A percentile compares a stretch with the other conserved stretches of the same genome.
Evolutionary conservation across 2,888 invertebrate species (phyloP).

Genomic region (Aethes cnicana): DNA sequence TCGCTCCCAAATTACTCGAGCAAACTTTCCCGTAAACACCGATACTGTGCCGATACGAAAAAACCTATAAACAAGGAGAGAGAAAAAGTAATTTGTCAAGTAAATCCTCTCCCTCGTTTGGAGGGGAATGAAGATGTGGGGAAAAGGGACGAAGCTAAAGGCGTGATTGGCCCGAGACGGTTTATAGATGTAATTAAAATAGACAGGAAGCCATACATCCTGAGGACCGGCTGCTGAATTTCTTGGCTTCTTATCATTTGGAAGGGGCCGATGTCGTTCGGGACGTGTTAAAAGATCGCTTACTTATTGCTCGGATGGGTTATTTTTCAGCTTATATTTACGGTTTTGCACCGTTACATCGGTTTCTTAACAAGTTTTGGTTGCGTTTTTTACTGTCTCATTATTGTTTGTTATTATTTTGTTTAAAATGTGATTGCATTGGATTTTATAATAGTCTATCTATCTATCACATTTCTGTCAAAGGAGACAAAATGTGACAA

Average conservation of each 20-base stretch:
- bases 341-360: slow-evolving; percentile 5
- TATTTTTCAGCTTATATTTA: slow-evolving; percentile 14
- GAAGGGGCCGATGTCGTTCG: slow-evolving; percentile 20
- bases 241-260: slow-evolving; percentile 31
- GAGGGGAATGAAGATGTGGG: slow-evolving; percentile 48
- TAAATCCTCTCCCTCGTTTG: slow-evolving; percentile 66
- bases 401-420: too few relatives aligned
- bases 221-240: slow-evolving; percentile 29
- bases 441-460: too few relatives aligned
- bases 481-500: too few relatives aligned
- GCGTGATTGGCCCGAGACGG: slow-evolving; percentile 42
- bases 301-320: slow-evolving; percentile 11
- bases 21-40: slow-evolving; percentile 68
- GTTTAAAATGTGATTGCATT: too few relatives aligned
- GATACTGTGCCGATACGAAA: slow-evolving; percentile 53
- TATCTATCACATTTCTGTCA: too few relatives aligned
- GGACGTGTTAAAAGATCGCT: slow-evolving; percentile 14
- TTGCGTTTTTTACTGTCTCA: background rate
- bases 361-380: background rate
- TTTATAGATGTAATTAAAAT: slow-evolving; percentile 52
- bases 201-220: slow-evolving; percentile 37
- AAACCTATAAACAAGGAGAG: slow-evolving; percentile 61
- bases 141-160: slow-evolving; percentile 38
- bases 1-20: slow-evolving; percentile 70
- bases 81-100: slow-evolving; percentile 79